Percentiles rank a stretch among this genome's conserved stretches.
phyloP scores from a whole-genome alignment of 2,113 vertebrate species.

The Hypanus sabinus region DNA sequence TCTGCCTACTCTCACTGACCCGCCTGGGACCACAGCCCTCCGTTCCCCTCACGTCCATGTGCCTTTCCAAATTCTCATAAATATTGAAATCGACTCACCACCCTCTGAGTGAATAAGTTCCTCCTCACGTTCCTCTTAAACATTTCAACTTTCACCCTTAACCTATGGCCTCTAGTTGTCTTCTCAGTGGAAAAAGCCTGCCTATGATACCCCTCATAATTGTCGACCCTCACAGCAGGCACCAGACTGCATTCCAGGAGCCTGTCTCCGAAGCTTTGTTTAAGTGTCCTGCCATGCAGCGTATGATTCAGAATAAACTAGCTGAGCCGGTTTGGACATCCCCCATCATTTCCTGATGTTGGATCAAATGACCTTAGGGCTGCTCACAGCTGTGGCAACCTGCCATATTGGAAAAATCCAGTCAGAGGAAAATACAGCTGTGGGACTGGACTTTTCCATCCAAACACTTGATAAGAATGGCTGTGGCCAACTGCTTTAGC shows the following conservation, averaged over 20 bases:
- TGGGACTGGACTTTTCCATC: not conserved
- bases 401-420: not conserved
- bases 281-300: no score
- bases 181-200: no score
- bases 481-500: not conserved
- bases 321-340: not conserved
- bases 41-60: no score
- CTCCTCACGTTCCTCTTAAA: no score
- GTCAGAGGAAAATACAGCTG: constrained; percentile 5
- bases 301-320: not conserved
- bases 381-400: not conserved
- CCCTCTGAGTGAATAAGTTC: no score
- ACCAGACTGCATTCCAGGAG: not conserved
- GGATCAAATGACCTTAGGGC: not conserved
- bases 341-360: not conserved
- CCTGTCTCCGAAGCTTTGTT: not conserved
- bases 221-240: not conserved
- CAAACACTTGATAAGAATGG: not conserved
- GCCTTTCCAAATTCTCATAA: no score
- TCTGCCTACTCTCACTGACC: no score
- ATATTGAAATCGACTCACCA: no score
- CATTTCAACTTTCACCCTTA: no score
- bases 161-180: no score
- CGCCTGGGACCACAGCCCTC: no score
- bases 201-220: no score